Conservation (phyloP, 1,140 invertebrate genomes). For the Drosophila tristis region DNA sequence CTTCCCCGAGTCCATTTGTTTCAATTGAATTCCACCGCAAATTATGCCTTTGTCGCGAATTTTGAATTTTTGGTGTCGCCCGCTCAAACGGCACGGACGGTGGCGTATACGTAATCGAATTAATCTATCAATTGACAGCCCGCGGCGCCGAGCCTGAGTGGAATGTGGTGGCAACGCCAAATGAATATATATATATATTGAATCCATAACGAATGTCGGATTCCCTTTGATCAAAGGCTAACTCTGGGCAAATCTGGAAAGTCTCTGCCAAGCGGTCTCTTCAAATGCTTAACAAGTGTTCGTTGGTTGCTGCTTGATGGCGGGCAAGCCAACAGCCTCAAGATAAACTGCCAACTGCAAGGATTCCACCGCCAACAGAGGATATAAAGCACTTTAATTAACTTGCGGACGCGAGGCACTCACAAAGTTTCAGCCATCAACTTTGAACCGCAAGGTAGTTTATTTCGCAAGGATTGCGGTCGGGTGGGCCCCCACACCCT, state of each 20-base stretch:
- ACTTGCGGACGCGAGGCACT: constrained; percentile 75
- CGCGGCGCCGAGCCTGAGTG: not conserved
- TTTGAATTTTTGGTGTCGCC: constrained; percentile 4
- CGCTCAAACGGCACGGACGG: not conserved
- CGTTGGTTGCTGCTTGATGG: not conserved
- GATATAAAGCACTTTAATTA: constrained; percentile 80
- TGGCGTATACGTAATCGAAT: constrained; percentile 40
- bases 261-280: too few relatives aligned
- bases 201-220: too few relatives aligned
- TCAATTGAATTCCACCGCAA: constrained; percentile 53
- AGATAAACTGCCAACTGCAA: constrained; percentile 46
- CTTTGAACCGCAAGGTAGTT: constrained; percentile 82
- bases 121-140: constrained; percentile 3
- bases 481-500: not conserved
- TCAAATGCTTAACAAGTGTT: not conserved
- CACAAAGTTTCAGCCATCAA: constrained; percentile 74
- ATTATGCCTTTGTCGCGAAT: constrained; percentile 39
- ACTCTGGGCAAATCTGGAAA: too few relatives aligned
- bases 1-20: constrained; percentile 38
- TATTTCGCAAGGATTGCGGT: constrained; percentile 72
- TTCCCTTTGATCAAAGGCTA: too few relatives aligned
- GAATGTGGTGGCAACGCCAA: not conserved
- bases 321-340: constrained; percentile 35
- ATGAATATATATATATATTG: too few relatives aligned
- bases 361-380: constrained; percentile 26